Evolutionary conservation across 1,140 invertebrate species (phyloP).

Genomic region (Steinernema khuongi): DNA sequence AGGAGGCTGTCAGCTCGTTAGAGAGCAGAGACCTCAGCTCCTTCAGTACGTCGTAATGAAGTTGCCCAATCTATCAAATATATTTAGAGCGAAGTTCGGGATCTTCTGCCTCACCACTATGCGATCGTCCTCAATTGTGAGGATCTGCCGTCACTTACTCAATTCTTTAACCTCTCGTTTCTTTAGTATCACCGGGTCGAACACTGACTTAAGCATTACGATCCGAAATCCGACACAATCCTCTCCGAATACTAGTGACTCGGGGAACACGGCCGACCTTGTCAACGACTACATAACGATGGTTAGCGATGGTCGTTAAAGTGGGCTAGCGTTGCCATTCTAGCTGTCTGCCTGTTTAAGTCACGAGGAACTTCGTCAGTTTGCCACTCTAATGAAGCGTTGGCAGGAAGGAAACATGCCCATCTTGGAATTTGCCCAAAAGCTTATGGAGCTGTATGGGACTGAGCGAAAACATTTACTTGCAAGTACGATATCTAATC

Average conservation of each 20-base stretch:
- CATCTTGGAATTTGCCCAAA: conserved; percentile 60
- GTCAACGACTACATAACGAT: conserved; percentile 53
- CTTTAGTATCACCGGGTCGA: conserved; percentile 1
- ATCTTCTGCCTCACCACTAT: background rate
- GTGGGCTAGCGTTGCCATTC: conserved; percentile 28
- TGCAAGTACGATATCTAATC: conserved; percentile 48
- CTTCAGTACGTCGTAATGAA: background rate
- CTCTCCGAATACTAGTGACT: conserved; percentile 9
- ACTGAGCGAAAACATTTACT: conserved; percentile 59
- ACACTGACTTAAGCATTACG: conserved; percentile 2
- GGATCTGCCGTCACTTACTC: background rate
- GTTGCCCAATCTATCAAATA: background rate
- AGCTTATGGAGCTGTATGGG: conserved; percentile 59
- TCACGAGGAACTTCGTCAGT: conserved; percentile 58
- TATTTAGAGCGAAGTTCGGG: background rate
- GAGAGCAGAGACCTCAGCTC: conserved; percentile 9
- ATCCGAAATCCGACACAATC: background rate
- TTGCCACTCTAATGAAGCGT: conserved; percentile 56
- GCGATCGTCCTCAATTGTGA: conserved; percentile 18
- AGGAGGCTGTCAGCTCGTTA: conserved; percentile 14
- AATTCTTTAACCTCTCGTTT: background rate
- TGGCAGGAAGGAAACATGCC: conserved; percentile 55
- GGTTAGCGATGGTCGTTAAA: conserved; percentile 30
- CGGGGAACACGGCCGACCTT: conserved; percentile 44
- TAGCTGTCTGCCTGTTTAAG: conserved; percentile 59